Conservation (phyloP, 2,113 vertebrate genomes). For the Melanotaenia duboulayi region DNA sequence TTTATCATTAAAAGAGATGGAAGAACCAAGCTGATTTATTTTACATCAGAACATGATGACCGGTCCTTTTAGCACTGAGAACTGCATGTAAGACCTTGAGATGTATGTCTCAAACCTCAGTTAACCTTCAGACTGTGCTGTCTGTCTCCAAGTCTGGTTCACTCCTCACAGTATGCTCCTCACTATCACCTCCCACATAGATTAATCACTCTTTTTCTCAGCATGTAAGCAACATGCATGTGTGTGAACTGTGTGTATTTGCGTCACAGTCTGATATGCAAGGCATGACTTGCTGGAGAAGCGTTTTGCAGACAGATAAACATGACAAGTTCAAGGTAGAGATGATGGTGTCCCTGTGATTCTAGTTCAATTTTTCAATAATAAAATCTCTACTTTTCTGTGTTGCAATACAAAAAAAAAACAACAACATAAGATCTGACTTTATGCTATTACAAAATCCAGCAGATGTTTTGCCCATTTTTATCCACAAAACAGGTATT, state of each 20-base stretch:
- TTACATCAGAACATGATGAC: constrained; percentile 25
- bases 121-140: constrained; percentile 34
- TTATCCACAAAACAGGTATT: not conserved
- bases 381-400: not conserved
- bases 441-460: too few relatives aligned
- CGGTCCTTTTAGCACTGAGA: constrained; percentile 19
- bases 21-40: constrained; percentile 30
- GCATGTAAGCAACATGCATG: constrained; percentile 3
- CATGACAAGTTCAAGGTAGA: not conserved
- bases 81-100: constrained; percentile 34
- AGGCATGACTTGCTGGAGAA: not conserved
- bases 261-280: not conserved
- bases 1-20: constrained; percentile 43
- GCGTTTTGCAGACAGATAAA: not conserved
- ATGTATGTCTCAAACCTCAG: constrained; percentile 24
- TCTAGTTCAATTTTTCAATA: too few relatives aligned
- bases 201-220: constrained; percentile 21
- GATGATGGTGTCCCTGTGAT: not conserved
- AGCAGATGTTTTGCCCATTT: not conserved
- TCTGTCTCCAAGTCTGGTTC: constrained; percentile 43
- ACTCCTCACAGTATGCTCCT: constrained; percentile 5
- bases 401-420: too few relatives aligned
- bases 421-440: too few relatives aligned
- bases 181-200: constrained; percentile 35
- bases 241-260: constrained; percentile 3